Evolutionary conservation across 2,113 vertebrate genomes (phyloP).

Genomic region (Xenopus borealis): DNA sequence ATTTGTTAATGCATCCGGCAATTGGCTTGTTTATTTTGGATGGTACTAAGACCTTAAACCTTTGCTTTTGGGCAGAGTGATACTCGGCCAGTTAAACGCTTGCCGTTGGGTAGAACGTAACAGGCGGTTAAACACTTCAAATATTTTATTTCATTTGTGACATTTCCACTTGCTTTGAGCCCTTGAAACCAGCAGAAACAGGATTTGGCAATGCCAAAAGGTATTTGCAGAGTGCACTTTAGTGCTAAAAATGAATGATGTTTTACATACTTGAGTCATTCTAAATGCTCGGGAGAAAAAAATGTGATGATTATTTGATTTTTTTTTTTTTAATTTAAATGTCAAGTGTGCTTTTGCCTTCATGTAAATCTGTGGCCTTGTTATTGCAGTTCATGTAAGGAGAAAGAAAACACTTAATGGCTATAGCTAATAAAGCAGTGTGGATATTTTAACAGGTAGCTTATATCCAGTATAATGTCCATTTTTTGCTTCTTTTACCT

Average conservation of each 20-base stretch:
- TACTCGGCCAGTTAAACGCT: neutral
- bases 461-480: too few relatives aligned
- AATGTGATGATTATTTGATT: slow-evolving; percentile 26
- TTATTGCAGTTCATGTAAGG: slow-evolving; percentile 11
- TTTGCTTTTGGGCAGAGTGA: neutral
- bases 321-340: slow-evolving; percentile 27
- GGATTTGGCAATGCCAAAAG: slow-evolving; percentile 35
- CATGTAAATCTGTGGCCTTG: slow-evolving; percentile 8
- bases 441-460: too few relatives aligned
- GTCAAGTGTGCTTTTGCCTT: slow-evolving; percentile 30
- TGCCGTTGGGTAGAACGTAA: slow-evolving; percentile 3
- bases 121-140: slow-evolving; percentile 37
- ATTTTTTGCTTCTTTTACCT: too few relatives aligned
- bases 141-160: slow-evolving; percentile 14
- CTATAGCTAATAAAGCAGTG: neutral
- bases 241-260: slow-evolving; percentile 26
- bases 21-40: neutral
- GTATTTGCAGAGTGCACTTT: slow-evolving; percentile 38
- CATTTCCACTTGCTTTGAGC: slow-evolving; percentile 29
- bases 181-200: slow-evolving; percentile 17
- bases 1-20: neutral
- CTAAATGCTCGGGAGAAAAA: slow-evolving; percentile 10
- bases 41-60: neutral
- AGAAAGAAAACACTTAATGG: neutral
- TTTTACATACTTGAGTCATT: slow-evolving; percentile 37